Evolutionary conservation across 2,113 vertebrate species (phyloP), one percentile per base, ranked within the genome.

Genomic region (Megalops atlanticus): DNA sequence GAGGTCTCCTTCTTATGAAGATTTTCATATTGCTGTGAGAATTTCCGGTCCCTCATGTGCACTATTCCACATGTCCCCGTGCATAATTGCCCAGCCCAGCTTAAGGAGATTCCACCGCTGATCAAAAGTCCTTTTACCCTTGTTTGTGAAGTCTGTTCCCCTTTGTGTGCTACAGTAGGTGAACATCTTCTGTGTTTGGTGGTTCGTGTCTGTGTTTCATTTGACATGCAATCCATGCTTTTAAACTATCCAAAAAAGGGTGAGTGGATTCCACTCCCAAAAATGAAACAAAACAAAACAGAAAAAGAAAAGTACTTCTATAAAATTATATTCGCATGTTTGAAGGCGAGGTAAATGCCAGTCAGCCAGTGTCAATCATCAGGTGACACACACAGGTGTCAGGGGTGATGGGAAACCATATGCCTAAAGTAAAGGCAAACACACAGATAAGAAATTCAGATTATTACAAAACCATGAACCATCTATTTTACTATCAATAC

Each of bases 11-110:
- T 35, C 72, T 54, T 58, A 54, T 71, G 1, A 31, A 80, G 70
- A 69, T 54, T 80, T 74, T 35, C 2, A 49, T 74, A 33, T 80
- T 73, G n/a, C 49, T 58, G 7, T 58, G 45, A n/a, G 70, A 45
- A 36, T 80, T 71, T 41, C 4, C 47, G 4, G 45, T 80, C 71
- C 79, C 79, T 49, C 27, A 39, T 18, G 21, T 80, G 70, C 2
- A 3, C 45, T 39, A 39, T 52, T 74, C 79, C 43, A 38, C 36
- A 49, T 71, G 45, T 40, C 69, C 43, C 47, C 2, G 16, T 74
- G 72, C 40, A 39, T 41, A 74, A 74, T 74, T 74, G 72, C 40
- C 39, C 41, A 12, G 70, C 74, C 43, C 47, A 21, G 18, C 47
- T 74, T 73, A 27, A 49, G 31, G 64, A 70, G 8, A 36, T 18